A percentile compares a stretch with the other conserved stretches of the same genome.
These are phyloP conservation scores for Knipowitschia caucasica DNA, from an alignment of 2,797 vertebrate genomes.

Conservation along the genomic window DNA sequence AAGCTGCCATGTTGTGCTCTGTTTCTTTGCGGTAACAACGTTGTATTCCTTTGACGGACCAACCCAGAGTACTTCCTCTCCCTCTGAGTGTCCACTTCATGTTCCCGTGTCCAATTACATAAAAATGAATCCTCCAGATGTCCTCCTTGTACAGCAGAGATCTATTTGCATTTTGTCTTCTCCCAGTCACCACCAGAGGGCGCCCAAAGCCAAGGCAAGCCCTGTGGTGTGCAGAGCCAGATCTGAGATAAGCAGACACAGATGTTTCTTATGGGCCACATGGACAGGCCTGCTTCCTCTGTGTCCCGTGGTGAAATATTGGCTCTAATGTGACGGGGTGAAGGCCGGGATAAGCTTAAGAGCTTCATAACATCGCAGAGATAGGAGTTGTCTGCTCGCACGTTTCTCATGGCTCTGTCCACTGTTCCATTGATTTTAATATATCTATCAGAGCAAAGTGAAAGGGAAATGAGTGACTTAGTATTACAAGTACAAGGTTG, in stretches of 20 bases:
- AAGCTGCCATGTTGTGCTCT: background rate
- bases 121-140: slow-evolving; percentile 62
- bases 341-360: slow-evolving; percentile 19
- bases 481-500: too few relatives aligned
- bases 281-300: slow-evolving; percentile 8
- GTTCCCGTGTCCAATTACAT: slow-evolving; percentile 62
- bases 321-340: slow-evolving; percentile 30
- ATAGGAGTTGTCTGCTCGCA: slow-evolving; percentile 9
- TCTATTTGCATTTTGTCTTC: background rate
- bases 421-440: too few relatives aligned
- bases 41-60: background rate
- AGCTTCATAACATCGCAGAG: slow-evolving; percentile 14
- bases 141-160: slow-evolving; percentile 3
- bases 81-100: slow-evolving; percentile 31
- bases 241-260: slow-evolving; percentile 6
- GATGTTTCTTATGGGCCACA: slow-evolving; percentile 10
- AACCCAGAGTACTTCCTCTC: slow-evolving; percentile 11
- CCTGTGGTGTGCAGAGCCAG: background rate
- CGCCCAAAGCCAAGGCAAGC: slow-evolving; percentile 15
- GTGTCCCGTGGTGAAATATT: slow-evolving; percentile 24
- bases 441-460: too few relatives aligned
- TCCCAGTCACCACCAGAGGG: slow-evolving; percentile 51
- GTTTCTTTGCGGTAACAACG: background rate
- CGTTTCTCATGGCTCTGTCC: slow-evolving; percentile 22
- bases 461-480: too few relatives aligned